phyloP scores from a whole-genome alignment of 2,113 vertebrate species.

The Odontophorus gujanensis region DNA sequence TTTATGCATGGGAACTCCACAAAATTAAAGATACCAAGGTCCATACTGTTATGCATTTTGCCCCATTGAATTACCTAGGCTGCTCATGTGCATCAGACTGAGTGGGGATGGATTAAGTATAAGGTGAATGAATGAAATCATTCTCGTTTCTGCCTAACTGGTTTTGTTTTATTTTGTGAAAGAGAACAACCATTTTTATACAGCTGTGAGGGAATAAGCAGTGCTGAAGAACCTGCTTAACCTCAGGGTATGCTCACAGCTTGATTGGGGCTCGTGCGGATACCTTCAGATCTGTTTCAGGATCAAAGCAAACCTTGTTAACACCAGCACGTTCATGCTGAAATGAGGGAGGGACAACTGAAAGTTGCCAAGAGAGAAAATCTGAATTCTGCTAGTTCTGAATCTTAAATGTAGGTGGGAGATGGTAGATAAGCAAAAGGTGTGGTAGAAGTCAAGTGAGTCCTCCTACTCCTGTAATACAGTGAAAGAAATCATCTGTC shows the following conservation, averaged over 20 bases:
- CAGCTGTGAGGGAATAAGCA: not conserved
- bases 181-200: not conserved
- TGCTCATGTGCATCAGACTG: not conserved
- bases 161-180: not conserved
- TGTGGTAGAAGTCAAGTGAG: constrained; percentile 14
- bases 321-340: not conserved
- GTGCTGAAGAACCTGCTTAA: constrained; percentile 9
- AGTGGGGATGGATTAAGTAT: not conserved
- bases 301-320: constrained; percentile 16
- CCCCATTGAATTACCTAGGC: not conserved
- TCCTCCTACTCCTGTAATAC: not conserved
- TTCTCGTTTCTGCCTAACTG: not conserved
- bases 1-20: not conserved
- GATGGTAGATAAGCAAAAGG: constrained; percentile 52
- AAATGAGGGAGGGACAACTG: constrained; percentile 16
- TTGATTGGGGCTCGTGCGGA: not conserved
- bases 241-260: not conserved
- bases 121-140: not conserved
- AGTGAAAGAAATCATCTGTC: constrained; percentile 25
- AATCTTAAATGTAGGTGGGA: constrained; percentile 51
- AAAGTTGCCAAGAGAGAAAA: constrained; percentile 15
- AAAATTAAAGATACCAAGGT: not conserved
- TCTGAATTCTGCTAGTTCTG: constrained; percentile 19
- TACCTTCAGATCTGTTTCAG: not conserved
- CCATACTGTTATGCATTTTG: not conserved